Conservation (phyloP, 2,888 invertebrate species). For the Drosophila ochracea region DNA sequence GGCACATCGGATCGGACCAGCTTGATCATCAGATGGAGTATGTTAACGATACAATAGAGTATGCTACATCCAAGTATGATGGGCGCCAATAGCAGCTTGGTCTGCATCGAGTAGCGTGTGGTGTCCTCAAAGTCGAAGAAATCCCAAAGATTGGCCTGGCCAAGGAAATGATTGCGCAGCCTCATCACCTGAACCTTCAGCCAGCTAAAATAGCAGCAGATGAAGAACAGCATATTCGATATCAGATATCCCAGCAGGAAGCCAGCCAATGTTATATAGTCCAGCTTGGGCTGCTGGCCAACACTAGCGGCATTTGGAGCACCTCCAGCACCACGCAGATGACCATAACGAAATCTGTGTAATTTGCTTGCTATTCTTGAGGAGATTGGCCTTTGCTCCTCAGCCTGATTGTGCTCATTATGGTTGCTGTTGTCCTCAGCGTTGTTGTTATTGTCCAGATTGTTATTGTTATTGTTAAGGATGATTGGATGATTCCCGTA, state of each 20-base stretch:
- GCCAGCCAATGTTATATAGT: slow-evolving; percentile 73
- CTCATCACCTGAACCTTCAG: slow-evolving; percentile 61
- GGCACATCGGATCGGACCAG: slow-evolving; percentile 67
- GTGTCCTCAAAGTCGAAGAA: slow-evolving; percentile 73
- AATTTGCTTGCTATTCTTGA: slow-evolving; percentile 7
- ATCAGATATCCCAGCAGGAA: slow-evolving; percentile 64
- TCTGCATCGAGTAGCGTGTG: slow-evolving; percentile 53
- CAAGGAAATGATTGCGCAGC: slow-evolving; percentile 65
- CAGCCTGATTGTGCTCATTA: background rate
- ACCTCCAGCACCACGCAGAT: background rate
- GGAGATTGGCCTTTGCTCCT: background rate
- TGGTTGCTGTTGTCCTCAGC: background rate
- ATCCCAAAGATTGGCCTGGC: slow-evolving; percentile 64
- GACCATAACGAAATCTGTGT: background rate
- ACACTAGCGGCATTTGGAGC: background rate
- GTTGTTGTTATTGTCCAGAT: background rate
- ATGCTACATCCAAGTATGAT: slow-evolving; percentile 59
- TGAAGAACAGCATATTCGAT: slow-evolving; percentile 66
- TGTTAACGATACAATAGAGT: slow-evolving; percentile 60
- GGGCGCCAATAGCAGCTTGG: slow-evolving; percentile 72
- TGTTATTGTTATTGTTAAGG: background rate
- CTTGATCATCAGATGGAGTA: slow-evolving; percentile 58
- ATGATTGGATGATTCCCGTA: background rate
- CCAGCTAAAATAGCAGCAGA: slow-evolving; percentile 73
- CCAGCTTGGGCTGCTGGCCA: slow-evolving; percentile 44